Percentiles rank a stretch among this genome's conserved stretches.
phyloP scores from a whole-genome alignment of 2,888 invertebrate species.

The Drosophila prolongata region DNA sequence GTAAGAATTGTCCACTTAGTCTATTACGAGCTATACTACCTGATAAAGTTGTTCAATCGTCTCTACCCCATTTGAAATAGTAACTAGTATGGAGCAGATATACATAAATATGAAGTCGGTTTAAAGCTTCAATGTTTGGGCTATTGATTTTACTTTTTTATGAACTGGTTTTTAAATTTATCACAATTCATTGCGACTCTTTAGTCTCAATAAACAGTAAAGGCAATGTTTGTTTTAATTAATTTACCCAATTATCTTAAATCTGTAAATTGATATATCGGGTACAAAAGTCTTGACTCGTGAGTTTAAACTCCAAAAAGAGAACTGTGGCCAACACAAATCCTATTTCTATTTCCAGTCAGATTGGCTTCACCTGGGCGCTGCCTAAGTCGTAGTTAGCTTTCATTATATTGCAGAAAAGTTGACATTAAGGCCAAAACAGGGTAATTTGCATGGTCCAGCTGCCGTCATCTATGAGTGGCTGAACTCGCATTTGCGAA shows the following conservation, averaged over 20 bases:
- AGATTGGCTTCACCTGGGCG: conserved; percentile 14
- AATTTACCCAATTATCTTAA: neutral
- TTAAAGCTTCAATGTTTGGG: neutral
- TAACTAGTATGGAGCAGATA: conserved; percentile 1
- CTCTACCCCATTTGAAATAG: neutral
- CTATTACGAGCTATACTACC: conserved; percentile 10
- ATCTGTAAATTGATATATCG: neutral
- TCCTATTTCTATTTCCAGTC: neutral
- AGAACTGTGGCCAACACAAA: neutral
- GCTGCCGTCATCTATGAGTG: conserved; percentile 28
- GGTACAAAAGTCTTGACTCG: neutral
- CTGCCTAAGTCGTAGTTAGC: conserved; percentile 16
- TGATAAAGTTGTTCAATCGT: neutral
- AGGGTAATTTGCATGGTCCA: conserved; percentile 46
- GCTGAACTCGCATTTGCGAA: conserved; percentile 22
- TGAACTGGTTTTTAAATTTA: conserved; percentile 20
- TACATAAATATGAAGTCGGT: conserved; percentile 6
- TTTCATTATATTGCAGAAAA: conserved; percentile 24
- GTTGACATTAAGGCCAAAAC: conserved; percentile 33
- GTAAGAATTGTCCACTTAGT: neutral
- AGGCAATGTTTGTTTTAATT: conserved; percentile 15
- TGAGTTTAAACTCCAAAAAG: neutral
- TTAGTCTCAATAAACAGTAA: conserved; percentile 20
- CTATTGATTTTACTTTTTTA: conserved; percentile 16
- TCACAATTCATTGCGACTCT: conserved; percentile 5